Base-by-base conservation (phyloP, 2,113 vertebrate genomes). In the Heterocephalus glaber region DNA sequence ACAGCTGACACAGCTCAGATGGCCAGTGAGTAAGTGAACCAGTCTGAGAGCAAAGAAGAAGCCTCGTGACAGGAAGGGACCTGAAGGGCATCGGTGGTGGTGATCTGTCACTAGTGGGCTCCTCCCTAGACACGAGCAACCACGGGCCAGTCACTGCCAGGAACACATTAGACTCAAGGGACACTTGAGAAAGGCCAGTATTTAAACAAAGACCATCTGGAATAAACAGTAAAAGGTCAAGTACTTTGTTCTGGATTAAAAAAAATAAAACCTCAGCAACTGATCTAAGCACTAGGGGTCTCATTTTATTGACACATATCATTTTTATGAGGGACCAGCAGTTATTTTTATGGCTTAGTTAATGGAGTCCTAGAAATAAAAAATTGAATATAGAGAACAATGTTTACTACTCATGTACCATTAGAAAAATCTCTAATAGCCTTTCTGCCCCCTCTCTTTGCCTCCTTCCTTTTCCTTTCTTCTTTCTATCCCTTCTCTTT, bases 21-120 rank as follows among this genome's bases (percentile, higher is more conserved):
- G 85, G 96, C 97, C 96, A 95, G 92, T 92, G 90, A 95, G 96
- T 52, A 60, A 98, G 96, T 83, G 82, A 97, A 96, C 96, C 87
- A 95, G 96, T 96, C 82, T 96, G 88, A 88, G 87, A 96, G 96
- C 96, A 97, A 98, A 97, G 96, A 96, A 89, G 86, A 89, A 98
- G 96, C 70, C 79, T 90, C 83, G 76, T 61, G 95, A 90, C 80
- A 61, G 92, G 19, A 13, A 0, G 94, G 80, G 92, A 81, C 90
- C 84, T 85, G 94, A 95, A 85, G 44, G 81, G 92, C 94, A 95
- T 80, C 22, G 5, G 72, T 24, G 52, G 84, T 10, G 38, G 33
- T 93, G 17, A 54, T 52, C 11, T 28, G 54, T 77, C 52, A 35
- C 54, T 86, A 30, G 35, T 49, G 33, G 28, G 35, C 16, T 14